A percentile compares a stretch with the other conserved stretches of the same genome.
These are phyloP conservation scores for Ahaetulla prasina DNA, from an alignment of 2,113 vertebrate species.

Conservation along the genomic window DNA sequence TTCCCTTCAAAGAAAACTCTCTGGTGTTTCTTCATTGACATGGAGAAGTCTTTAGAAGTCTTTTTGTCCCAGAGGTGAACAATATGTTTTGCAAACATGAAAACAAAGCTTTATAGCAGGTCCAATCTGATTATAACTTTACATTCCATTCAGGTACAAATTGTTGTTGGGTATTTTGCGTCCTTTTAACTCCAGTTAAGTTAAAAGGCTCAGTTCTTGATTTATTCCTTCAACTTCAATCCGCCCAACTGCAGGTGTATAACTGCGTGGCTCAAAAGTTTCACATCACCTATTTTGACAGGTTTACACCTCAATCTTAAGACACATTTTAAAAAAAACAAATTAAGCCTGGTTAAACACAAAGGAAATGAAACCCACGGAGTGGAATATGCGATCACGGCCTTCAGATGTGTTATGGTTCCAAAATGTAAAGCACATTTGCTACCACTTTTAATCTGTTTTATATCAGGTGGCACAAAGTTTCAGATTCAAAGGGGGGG, in stretches of 20 bases:
- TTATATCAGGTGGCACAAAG: neutral
- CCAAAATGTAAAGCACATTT: neutral
- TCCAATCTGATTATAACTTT: neutral
- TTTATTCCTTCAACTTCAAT: conserved; percentile 3
- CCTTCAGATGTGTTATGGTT: neutral
- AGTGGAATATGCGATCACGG: neutral
- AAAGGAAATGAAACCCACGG: neutral
- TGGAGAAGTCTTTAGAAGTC: neutral
- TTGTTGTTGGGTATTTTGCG: neutral
- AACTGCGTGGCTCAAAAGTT: neutral
- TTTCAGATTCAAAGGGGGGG: neutral
- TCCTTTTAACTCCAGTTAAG: conserved; percentile 7
- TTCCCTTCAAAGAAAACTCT: neutral
- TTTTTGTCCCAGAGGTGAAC: neutral
- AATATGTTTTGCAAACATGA: neutral
- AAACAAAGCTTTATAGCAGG: neutral
- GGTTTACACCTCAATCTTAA: neutral
- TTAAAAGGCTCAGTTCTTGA: neutral
- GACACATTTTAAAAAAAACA: neutral
- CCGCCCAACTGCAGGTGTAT: neutral
- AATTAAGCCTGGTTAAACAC: neutral
- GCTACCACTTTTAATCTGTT: conserved; percentile 12
- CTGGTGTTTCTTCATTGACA: neutral
- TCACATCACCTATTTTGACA: neutral
- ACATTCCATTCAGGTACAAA: conserved; percentile 1